phyloP scores from a whole-genome alignment of 1,140 invertebrate species.

The Parapsyche elsis region DNA sequence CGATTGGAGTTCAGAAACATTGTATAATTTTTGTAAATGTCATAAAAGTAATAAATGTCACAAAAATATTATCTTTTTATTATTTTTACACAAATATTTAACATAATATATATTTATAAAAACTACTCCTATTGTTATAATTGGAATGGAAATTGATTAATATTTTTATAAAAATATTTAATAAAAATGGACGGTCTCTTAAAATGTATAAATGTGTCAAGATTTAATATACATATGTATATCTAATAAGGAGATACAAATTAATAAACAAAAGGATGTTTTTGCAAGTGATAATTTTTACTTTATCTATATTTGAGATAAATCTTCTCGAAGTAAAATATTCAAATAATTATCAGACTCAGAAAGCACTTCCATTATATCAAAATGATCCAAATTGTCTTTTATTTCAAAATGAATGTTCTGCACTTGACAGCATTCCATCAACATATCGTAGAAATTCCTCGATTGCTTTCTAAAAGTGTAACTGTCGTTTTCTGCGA shows the following conservation, averaged over 20 bases:
- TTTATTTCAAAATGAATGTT: conserved; percentile 67
- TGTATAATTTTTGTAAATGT: background rate
- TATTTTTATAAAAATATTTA: no score
- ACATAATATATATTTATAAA: no score
- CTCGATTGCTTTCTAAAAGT: conserved; percentile 65
- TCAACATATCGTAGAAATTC: conserved; percentile 64
- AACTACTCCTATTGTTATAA: no score
- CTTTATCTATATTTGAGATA: background rate
- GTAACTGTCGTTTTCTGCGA: conserved; percentile 64
- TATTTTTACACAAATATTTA: no score
- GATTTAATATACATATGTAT: no score
- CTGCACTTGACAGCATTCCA: conserved; percentile 63
- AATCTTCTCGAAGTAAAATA: background rate
- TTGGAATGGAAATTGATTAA: no score
- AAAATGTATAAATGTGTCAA: no score
- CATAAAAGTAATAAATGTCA: background rate
- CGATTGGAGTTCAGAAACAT: background rate
- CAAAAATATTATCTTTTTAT: background rate
- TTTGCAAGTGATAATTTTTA: no score
- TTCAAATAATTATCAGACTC: conserved; percentile 62
- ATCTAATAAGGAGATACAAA: no score
- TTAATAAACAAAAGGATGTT: no score
- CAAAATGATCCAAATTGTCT: conserved; percentile 65
- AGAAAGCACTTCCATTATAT: conserved; percentile 64
- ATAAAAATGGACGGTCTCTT: no score